Base-by-base conservation (phyloP, 2,113 vertebrate genomes). In the Zosterops japonicus region DNA sequence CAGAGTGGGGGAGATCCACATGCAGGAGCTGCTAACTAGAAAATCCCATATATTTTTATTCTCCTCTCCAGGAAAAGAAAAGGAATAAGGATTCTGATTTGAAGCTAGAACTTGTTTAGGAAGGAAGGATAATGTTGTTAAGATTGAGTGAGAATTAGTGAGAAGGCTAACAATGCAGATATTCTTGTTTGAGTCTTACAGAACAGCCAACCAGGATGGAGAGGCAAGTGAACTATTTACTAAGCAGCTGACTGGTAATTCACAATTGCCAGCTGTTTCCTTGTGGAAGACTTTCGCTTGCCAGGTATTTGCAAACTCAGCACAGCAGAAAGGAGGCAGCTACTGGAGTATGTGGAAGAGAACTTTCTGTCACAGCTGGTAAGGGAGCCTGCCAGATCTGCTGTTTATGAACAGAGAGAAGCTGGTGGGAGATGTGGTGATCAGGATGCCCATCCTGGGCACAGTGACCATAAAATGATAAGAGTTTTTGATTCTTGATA, bases 1-100 rank as follows among this genome's bases (percentile, higher is more conserved):
- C 24, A 21, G 8, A 7, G 1, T 2, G 0, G 11, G 4, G 16
- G 23, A 31, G 42, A 39, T 39, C 22, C 27, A 8, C 3, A 1
- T 47, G 6, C 35, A 69, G 23, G 50, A 53, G 22, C 11, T 2
- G 0, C 53, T 21, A 52, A 13, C 8, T 49, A 42, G 46, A 41
- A 69, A 56, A 60, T 39, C 3, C 14, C 12, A 11, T 2, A 0
- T 46, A 21, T 68, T 71, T 63, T 53, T 74, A 22, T 71, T n/a
- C 18, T 57, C 28, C 5, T 59, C 23, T 65, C 24, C 22, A 39
- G 12, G 11, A 24, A 44, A 44, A 23, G 27, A 16, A 83, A 47
- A 85, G 7, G 4, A 77, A 28, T 31, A 44, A 18, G 12, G 15
- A 63, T 35, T 15, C 22, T 74, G 46, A 53, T 53, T 28, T 57